Conservation (phyloP, 2,113 vertebrate genomes). For the Salvelinus alpinus region DNA sequence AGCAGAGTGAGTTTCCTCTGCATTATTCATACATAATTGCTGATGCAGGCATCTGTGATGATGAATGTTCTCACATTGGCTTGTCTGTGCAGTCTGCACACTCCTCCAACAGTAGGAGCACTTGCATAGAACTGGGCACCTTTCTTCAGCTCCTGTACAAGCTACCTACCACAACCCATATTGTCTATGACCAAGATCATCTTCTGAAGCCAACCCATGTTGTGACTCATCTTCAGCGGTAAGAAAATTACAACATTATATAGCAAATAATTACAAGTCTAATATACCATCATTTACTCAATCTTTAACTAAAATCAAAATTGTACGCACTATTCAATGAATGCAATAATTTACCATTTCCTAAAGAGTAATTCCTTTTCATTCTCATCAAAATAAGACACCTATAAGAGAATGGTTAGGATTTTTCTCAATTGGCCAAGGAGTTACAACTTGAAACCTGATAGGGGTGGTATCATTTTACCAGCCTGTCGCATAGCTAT, state of each 20-base stretch:
- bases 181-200: background rate
- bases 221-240: conserved; percentile 68
- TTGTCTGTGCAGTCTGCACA: too few relatives aligned
- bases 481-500: too few relatives aligned
- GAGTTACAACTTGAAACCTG: too few relatives aligned
- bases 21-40: too few relatives aligned
- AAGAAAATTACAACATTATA: conserved; percentile 22
- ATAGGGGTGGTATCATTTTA: too few relatives aligned
- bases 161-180: background rate
- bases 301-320: background rate
- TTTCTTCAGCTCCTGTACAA: too few relatives aligned
- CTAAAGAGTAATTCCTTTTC: background rate
- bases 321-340: background rate
- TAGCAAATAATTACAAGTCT: background rate
- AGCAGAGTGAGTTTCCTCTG: too few relatives aligned
- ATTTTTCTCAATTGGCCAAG: background rate
- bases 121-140: too few relatives aligned
- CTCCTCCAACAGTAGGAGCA: too few relatives aligned
- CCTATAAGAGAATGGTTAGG: background rate
- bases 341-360: background rate
- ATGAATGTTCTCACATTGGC: too few relatives aligned
- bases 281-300: background rate
- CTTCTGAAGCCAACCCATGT: conserved; percentile 31
- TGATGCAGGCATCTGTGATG: too few relatives aligned
- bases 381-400: background rate